phyloP scores from a whole-genome alignment of 2,888 invertebrate genomes.

The Sympetrum striolatum region DNA sequence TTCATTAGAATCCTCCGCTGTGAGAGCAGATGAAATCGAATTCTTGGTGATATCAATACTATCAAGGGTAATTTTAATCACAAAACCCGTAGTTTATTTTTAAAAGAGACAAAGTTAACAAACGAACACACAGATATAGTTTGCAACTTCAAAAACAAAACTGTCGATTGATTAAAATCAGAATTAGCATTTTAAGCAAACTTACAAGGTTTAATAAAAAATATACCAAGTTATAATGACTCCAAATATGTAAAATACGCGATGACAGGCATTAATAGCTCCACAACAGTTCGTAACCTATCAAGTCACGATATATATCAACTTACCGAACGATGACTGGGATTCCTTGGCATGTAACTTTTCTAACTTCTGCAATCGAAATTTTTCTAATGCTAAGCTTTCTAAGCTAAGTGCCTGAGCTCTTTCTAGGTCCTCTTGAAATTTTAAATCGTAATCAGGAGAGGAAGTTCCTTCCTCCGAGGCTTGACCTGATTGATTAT shows the following conservation, averaged over 20 bases:
- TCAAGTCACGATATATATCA: not conserved
- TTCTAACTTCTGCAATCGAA: constrained; percentile 71
- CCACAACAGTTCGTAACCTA: not conserved
- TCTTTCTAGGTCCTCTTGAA: constrained; percentile 84
- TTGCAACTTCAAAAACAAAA: too few relatives aligned
- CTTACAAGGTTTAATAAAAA: too few relatives aligned
- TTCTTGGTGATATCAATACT: too few relatives aligned
- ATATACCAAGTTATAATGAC: too few relatives aligned
- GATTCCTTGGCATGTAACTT: not conserved
- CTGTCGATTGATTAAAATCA: too few relatives aligned
- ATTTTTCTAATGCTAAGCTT: constrained; percentile 83
- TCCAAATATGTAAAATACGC: too few relatives aligned
- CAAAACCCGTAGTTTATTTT: too few relatives aligned
- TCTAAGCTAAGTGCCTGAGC: constrained; percentile 88
- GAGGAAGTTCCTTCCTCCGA: not conserved
- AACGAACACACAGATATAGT: too few relatives aligned
- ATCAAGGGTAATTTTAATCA: too few relatives aligned
- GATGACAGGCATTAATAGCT: not conserved
- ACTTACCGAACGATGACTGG: constrained; percentile 6
- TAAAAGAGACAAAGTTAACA: too few relatives aligned
- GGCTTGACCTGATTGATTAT: not conserved
- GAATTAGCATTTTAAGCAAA: too few relatives aligned
- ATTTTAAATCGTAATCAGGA: constrained; percentile 59
- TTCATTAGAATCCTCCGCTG: not conserved
- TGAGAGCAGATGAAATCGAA: not conserved